phyloP scores from a whole-genome alignment of 2,797 vertebrate genomes.

The Myiothlypis coronata region DNA sequence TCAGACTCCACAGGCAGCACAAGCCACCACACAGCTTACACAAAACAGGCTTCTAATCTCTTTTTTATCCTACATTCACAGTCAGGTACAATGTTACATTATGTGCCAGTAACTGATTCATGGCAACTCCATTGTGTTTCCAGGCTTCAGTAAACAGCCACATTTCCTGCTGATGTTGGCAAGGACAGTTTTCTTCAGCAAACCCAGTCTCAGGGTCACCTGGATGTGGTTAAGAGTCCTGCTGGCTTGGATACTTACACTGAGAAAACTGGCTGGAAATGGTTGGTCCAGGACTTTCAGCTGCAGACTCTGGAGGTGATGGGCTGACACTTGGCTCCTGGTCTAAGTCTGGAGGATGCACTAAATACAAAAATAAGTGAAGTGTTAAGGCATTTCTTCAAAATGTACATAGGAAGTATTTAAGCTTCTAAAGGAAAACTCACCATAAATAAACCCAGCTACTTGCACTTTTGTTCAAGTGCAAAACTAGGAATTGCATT shows the following conservation, averaged over 20 bases:
- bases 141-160: not conserved
- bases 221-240: not conserved
- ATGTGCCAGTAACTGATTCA: not conserved
- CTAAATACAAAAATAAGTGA: not conserved
- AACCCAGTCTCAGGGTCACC: not conserved
- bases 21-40: not conserved
- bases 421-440: not conserved
- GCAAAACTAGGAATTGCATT: not conserved
- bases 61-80: not conserved
- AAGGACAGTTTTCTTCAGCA: not conserved
- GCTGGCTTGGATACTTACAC: slow-evolving; percentile 54
- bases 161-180: not conserved
- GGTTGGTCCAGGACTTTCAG: not conserved
- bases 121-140: not conserved
- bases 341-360: not conserved
- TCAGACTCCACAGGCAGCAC: not conserved
- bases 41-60: not conserved
- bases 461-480: not conserved
- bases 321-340: not conserved
- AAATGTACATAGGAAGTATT: not conserved
- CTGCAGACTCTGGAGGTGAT: not conserved
- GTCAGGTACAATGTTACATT: not conserved
- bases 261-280: slow-evolving; percentile 37
- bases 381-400: not conserved
- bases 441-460: not conserved